These are phyloP conservation scores for Mallotus villosus DNA, from an alignment of 2,797 vertebrate species.

Conservation along the genomic window DNA sequence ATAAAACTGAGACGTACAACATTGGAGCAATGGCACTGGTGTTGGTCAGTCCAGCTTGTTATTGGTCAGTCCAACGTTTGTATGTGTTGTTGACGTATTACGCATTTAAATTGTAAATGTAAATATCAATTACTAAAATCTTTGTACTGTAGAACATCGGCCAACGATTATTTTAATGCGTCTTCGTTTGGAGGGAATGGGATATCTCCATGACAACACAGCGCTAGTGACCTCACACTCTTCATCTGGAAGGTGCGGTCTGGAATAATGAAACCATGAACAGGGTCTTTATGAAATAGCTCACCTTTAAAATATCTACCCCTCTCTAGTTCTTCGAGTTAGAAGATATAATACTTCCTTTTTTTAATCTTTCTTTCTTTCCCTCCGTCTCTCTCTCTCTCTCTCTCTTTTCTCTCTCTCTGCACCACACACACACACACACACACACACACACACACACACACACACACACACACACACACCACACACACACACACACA, in stretches of 20 bases:
- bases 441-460: constrained; percentile 11
- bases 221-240: constrained; percentile 8
- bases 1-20: not conserved
- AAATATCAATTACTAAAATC: constrained; percentile 40
- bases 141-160: constrained; percentile 40
- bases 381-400: constrained; percentile 18
- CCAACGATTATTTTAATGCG: constrained; percentile 46
- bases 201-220: constrained; percentile 45
- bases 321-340: not conserved
- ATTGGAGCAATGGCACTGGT: not conserved
- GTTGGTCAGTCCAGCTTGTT: not conserved
- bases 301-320: not conserved
- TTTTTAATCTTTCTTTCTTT: constrained; percentile 19
- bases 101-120: no score
- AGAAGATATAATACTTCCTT: constrained; percentile 15
- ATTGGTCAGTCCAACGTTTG: not conserved
- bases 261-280: constrained; percentile 34
- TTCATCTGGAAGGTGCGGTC: constrained; percentile 50
- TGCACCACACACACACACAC: constrained; percentile 7
- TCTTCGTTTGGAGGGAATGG: constrained; percentile 48
- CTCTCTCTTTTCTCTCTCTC: constrained; percentile 13
- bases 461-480: constrained; percentile 8
- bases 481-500: constrained; percentile 33
- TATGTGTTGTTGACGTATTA: no score
- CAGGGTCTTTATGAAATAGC: no score